phyloP scores from a whole-genome alignment of 1,140 invertebrate species.

The Nasonia giraulti region DNA sequence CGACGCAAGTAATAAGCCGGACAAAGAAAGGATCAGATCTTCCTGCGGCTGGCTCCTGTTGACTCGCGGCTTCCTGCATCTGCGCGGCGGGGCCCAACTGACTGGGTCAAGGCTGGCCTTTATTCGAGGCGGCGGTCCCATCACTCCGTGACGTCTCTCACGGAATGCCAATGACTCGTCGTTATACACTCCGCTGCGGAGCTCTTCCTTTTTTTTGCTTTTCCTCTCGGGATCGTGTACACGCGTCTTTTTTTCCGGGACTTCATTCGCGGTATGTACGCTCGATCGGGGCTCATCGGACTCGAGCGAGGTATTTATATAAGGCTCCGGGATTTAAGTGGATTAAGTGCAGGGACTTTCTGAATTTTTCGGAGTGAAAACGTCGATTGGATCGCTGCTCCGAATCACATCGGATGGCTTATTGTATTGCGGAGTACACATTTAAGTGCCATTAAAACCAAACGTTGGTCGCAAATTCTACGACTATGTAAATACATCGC shows the following conservation, averaged over 20 bases:
- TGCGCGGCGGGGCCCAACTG: background rate
- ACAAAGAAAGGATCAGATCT: background rate
- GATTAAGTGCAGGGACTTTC: background rate
- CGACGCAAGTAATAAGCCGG: background rate
- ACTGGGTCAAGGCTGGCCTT: slow-evolving; percentile 45
- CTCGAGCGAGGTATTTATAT: background rate
- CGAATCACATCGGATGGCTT: too few species aligned
- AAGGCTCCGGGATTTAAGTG: background rate
- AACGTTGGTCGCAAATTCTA: too few species aligned
- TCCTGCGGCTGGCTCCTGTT: background rate
- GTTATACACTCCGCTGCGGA: background rate
- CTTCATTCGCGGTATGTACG: background rate
- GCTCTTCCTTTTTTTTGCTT: background rate
- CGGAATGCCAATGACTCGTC: slow-evolving; percentile 44
- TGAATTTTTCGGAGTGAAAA: background rate
- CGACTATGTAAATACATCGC: background rate
- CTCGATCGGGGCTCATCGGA: background rate
- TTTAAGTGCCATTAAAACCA: too few species aligned
- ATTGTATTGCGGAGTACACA: too few species aligned
- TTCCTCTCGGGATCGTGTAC: background rate
- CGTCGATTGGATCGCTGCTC: background rate
- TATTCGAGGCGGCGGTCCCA: slow-evolving; percentile 13
- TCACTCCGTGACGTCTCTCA: slow-evolving; percentile 12
- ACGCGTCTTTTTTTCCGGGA: background rate
- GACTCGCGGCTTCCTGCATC: slow-evolving; percentile 15